Conservation (phyloP, 2,888 invertebrate genomes). For the Tetranychus truncatus region DNA sequence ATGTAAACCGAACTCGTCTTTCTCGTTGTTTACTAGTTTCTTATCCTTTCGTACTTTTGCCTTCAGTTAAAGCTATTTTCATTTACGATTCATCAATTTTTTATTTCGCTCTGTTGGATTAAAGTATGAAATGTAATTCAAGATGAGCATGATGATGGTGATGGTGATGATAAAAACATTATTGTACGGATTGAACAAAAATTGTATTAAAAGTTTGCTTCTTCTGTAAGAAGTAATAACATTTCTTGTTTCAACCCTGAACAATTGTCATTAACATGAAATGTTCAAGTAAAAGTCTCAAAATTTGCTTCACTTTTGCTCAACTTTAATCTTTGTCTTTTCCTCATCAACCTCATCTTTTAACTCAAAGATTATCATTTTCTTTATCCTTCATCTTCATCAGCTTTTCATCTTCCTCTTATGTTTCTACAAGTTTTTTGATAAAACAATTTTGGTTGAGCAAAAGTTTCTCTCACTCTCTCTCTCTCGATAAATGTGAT, state of each 20-base stretch:
- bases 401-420: not conserved
- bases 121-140: not conserved
- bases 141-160: not conserved
- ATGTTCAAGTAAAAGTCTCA: not conserved
- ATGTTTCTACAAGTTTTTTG: not conserved
- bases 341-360: not conserved
- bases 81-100: not conserved
- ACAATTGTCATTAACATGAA: not conserved
- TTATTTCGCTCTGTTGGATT: not conserved
- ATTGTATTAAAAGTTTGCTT: too few relatives aligned
- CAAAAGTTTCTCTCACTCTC: not conserved
- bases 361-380: not conserved
- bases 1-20: too few relatives aligned
- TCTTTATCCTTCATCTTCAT: not conserved
- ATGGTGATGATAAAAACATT: not conserved
- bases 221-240: too few relatives aligned
- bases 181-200: too few relatives aligned
- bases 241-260: not conserved
- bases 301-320: not conserved
- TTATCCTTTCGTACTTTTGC: too few relatives aligned
- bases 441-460: too few relatives aligned
- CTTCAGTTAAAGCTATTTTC: too few relatives aligned
- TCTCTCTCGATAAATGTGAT: not conserved
- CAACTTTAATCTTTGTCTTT: not conserved
- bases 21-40: not conserved